Percentiles rank a stretch among this genome's conserved stretches.
phyloP scores from a whole-genome alignment of 1,140 invertebrate genomes.

The Tetramorium parvispinum region DNA sequence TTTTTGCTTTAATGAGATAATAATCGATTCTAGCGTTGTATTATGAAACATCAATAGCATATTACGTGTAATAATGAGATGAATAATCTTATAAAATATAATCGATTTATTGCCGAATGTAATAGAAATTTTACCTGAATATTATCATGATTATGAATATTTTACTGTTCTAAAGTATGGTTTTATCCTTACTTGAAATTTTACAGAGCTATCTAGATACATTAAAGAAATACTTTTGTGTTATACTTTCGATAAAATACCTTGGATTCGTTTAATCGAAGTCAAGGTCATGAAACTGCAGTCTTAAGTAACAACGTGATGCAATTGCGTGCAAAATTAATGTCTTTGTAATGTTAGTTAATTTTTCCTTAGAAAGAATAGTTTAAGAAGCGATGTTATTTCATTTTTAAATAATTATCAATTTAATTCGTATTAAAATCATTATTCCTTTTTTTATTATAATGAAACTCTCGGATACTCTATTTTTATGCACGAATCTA shows the following conservation, averaged over 20 bases:
- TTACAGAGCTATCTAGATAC: neutral
- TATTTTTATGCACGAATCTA: neutral
- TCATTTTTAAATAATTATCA: neutral
- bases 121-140: neutral
- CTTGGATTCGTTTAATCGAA: slow-evolving; percentile 59
- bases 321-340: neutral
- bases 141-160: neutral
- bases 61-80: neutral
- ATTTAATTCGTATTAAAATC: neutral
- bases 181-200: neutral
- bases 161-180: neutral
- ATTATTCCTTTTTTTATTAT: neutral
- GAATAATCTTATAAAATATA: neutral
- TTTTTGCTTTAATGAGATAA: neutral
- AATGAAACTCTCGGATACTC: neutral
- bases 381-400: neutral
- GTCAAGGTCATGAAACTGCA: slow-evolving; percentile 55
- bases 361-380: neutral
- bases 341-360: slow-evolving; percentile 6
- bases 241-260: slow-evolving; percentile 29
- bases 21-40: neutral
- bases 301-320: slow-evolving; percentile 8
- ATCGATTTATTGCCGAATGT: neutral
- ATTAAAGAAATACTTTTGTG: neutral
- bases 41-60: neutral